Evolutionary conservation across 2,113 vertebrate species (phyloP).

Genomic region (Carollia perspicillata): DNA sequence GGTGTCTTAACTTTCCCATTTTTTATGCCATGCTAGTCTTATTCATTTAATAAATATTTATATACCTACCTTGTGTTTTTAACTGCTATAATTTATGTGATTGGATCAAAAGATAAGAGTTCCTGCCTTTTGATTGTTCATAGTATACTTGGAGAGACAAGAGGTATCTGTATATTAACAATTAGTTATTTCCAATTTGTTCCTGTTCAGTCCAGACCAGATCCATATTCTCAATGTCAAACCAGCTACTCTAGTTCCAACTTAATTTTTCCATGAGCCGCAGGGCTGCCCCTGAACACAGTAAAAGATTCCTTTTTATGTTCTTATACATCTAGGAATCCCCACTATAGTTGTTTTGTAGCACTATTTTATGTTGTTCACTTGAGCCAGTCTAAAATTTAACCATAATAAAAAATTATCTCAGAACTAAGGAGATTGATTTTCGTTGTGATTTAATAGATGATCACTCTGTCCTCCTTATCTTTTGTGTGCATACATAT

Average conservation of each 20-base stretch:
- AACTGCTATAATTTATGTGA: neutral
- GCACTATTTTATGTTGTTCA: neutral
- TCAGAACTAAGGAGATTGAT: neutral
- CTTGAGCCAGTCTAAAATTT: constrained; percentile 31
- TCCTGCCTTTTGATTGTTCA: constrained; percentile 4
- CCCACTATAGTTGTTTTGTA: neutral
- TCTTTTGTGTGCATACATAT: neutral
- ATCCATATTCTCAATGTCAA: constrained; percentile 12
- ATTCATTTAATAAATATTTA: constrained; percentile 36
- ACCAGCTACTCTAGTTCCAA: neutral
- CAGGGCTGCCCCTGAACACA: neutral
- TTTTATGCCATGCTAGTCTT: neutral
- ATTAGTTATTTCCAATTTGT: constrained; percentile 1
- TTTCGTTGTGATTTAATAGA: neutral
- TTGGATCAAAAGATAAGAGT: neutral
- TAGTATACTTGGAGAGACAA: neutral
- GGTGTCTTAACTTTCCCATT: neutral
- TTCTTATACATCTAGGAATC: neutral
- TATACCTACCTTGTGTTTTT: constrained; percentile 10
- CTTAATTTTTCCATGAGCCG: neutral
- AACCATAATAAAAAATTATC: neutral
- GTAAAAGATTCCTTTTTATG: neutral
- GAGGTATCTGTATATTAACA: neutral
- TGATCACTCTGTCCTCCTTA: neutral
- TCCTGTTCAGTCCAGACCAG: neutral